Conservation (phyloP, 2,888 invertebrate species). For the Tipula confusa region DNA sequence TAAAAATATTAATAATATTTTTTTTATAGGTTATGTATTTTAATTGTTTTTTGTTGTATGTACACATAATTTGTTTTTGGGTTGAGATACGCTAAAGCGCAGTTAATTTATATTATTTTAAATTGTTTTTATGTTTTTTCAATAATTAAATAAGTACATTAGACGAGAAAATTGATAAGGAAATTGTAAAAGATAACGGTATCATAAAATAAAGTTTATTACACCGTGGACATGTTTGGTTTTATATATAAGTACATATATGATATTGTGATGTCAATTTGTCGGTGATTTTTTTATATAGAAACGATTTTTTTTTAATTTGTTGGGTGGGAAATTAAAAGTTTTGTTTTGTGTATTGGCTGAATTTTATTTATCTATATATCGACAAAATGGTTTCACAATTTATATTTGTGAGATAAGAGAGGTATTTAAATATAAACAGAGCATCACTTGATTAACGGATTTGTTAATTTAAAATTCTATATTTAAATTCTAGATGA, state of each 20-base stretch:
- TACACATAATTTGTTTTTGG: background rate
- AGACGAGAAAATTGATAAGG: background rate
- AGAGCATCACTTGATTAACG: no score
- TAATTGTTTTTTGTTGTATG: background rate
- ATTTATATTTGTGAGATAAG: background rate
- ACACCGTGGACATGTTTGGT: background rate
- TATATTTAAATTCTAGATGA: no score
- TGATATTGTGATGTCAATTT: background rate
- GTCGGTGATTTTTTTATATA: background rate
- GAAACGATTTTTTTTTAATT: background rate
- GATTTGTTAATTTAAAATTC: no score
- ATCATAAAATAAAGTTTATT: conserved; percentile 9
- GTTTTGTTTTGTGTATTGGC: background rate
- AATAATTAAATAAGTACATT: background rate
- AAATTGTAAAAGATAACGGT: conserved; percentile 20
- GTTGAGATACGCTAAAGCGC: background rate
- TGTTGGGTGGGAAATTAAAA: background rate
- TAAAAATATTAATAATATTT: conserved; percentile 21
- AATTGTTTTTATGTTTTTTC: conserved; percentile 15
- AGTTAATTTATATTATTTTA: background rate
- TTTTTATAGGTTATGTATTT: conserved; percentile 3
- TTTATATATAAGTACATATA: background rate
- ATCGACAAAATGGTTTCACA: background rate
- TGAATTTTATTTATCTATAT: no score
- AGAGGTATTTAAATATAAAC: background rate